Percentiles rank a stretch among this genome's conserved stretches.
phyloP scores from a whole-genome alignment of 2,797 vertebrate species.

The Pempheris klunzingeri region DNA sequence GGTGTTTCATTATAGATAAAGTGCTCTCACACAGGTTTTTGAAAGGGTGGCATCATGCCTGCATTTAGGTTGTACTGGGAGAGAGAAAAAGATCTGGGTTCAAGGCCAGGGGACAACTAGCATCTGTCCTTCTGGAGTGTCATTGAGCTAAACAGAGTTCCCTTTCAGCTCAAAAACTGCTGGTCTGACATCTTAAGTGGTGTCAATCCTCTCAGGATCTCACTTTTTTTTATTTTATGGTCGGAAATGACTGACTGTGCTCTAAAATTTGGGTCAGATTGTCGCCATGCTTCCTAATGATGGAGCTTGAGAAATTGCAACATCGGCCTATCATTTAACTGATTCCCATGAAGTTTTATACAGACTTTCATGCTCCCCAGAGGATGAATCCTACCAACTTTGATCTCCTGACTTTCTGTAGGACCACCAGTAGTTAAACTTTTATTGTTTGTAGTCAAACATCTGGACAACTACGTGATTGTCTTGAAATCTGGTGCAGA shows the following conservation, averaged over 20 bases:
- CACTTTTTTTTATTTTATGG: background rate
- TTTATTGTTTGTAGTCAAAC: background rate
- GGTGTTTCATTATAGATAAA: conserved; percentile 55
- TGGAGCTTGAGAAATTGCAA: background rate
- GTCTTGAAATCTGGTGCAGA: too few relatives aligned
- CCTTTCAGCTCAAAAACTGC: conserved; percentile 2
- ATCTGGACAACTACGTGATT: background rate
- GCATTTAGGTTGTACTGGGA: background rate
- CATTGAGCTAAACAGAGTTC: conserved; percentile 12
- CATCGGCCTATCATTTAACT: background rate
- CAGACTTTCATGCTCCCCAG: background rate
- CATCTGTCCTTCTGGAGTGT: background rate
- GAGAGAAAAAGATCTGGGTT: conserved; percentile 1
- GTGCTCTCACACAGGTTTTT: conserved; percentile 6
- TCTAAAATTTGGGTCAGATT: background rate
- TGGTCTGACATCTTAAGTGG: background rate
- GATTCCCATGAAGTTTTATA: background rate
- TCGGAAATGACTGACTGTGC: background rate
- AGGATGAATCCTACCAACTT: background rate
- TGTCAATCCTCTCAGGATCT: background rate
- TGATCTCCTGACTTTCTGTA: background rate
- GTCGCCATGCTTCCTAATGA: background rate
- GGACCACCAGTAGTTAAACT: background rate
- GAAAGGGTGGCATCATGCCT: conserved; percentile 23
- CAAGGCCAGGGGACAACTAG: background rate